Conservation (phyloP, 2,797 vertebrate species). For the Vireo griseus region DNA sequence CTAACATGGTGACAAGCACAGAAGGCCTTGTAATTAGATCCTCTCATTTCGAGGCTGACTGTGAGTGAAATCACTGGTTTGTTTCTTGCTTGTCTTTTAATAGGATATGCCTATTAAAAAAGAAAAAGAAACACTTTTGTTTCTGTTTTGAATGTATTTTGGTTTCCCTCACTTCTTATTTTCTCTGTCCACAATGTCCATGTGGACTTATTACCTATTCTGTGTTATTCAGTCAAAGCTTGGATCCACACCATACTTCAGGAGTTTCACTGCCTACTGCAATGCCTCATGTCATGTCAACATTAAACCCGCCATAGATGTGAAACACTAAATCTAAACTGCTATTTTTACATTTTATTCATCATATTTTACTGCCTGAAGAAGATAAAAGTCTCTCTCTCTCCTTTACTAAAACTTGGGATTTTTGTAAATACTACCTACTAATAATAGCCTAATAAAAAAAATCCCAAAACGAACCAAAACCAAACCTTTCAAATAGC, state of each 20-base stretch:
- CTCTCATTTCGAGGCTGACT: background rate
- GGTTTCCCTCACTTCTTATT: background rate
- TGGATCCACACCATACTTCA: background rate
- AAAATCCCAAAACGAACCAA: background rate
- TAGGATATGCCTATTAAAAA: too few species aligned
- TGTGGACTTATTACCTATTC: background rate
- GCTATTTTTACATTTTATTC: background rate
- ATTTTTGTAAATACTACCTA: background rate
- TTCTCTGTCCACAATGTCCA: background rate
- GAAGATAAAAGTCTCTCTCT: background rate
- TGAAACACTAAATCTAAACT: background rate
- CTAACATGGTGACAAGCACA: background rate
- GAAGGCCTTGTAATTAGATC: background rate
- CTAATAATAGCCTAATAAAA: background rate
- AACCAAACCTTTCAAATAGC: background rate
- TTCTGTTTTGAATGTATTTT: background rate
- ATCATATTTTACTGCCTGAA: background rate
- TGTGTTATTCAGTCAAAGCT: background rate
- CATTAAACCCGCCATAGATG: background rate
- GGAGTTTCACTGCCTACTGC: background rate
- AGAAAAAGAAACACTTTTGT: background rate
- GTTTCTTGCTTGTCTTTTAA: background rate
- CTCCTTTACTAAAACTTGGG: background rate
- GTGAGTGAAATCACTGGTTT: background rate
- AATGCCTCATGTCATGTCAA: background rate